Evolutionary conservation across 2,797 vertebrate genomes (phyloP), one percentile per base, ranked within the genome.

Genomic region (Salarias fasciatus): DNA sequence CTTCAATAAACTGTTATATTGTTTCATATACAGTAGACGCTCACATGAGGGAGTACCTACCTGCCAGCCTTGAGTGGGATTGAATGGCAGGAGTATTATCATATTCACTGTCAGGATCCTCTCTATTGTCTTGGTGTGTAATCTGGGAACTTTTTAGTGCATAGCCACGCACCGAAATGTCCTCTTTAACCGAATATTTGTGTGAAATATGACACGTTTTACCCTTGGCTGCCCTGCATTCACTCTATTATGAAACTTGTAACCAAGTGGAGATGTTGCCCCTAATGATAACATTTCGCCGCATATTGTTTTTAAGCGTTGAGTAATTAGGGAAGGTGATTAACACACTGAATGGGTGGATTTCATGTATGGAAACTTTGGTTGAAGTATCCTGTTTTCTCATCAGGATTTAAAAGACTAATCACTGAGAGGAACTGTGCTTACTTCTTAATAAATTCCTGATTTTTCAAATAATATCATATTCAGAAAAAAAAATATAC

Each of bases 1-100:
- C 82, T 87, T 83, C 86, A 86, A 82, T 85, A 86, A 88, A 84
- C 84, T 78, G 80, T 86, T 84, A 74, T 80, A 84, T 77, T 85
- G 76, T 89, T 89, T 45, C 49, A 83, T 77, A 89, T 84, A 82
- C 83, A 48, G 66, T 57, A 69, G 75, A 85, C 74, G 79, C 89
- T 83, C 76, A 72, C 74, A 67, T 72, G 76, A 89, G 78, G 80
- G 83, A 89, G 85, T 85, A 62, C 75, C 75, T 86, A 78, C 73
- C 77, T 84, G 70, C 75, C 73, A 72, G 64, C 79, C 75, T 30
- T 60, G 58, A 69, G 43, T 53, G 67, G 69, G 77, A 87, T 87
- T 86, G 86, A 84, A 88, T 86, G 72, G 79, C 82, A 80, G 70
- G 66, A 78, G 53, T 63, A 53, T 73, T 71, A 71, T 77, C 47